A percentile compares a stretch with the other conserved stretches of the same genome.
These are phyloP conservation scores for Nymphalis c-album DNA, from an alignment of 2,888 invertebrate genomes.

Conservation along the genomic window DNA sequence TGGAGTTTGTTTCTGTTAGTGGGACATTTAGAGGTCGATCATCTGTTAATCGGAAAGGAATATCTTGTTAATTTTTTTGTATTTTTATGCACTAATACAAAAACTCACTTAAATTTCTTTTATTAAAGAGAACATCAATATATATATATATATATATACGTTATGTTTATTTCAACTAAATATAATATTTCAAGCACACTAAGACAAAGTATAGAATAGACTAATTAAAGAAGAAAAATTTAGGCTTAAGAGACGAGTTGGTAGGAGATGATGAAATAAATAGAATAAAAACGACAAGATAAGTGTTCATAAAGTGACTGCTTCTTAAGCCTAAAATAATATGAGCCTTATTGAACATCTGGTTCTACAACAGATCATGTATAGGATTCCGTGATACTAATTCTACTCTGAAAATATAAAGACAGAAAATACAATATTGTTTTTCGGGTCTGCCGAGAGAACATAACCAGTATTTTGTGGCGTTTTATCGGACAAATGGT, in stretches of 20 bases:
- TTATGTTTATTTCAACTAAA: not conserved
- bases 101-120: not conserved
- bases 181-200: conserved; percentile 7
- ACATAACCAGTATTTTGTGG: conserved; percentile 77
- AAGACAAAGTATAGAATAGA: conserved; percentile 34
- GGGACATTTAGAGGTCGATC: conserved; percentile 72
- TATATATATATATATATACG: not conserved
- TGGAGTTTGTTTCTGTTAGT: conserved; percentile 74
- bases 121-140: too few relatives aligned
- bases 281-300: not conserved
- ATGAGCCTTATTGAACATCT: conserved; percentile 24
- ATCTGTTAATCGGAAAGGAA: conserved; percentile 79
- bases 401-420: conserved; percentile 37
- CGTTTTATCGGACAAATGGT: conserved; percentile 81
- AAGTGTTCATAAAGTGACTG: conserved; percentile 3
- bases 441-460: conserved; percentile 77
- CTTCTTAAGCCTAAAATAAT: conserved; percentile 46
- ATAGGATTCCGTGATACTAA: conserved; percentile 25
- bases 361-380: conserved; percentile 34
- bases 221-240: conserved; percentile 33
- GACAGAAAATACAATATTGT: conserved; percentile 43
- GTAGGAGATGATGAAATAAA: not conserved
- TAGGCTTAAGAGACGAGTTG: conserved; percentile 43
- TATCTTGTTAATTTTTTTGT: conserved; percentile 40
- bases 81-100: conserved; percentile 6